Percentiles rank a stretch among this genome's conserved stretches.
Conservation (phyloP, 1,140 invertebrate genomes). For the Liolophura sinensis region DNA sequence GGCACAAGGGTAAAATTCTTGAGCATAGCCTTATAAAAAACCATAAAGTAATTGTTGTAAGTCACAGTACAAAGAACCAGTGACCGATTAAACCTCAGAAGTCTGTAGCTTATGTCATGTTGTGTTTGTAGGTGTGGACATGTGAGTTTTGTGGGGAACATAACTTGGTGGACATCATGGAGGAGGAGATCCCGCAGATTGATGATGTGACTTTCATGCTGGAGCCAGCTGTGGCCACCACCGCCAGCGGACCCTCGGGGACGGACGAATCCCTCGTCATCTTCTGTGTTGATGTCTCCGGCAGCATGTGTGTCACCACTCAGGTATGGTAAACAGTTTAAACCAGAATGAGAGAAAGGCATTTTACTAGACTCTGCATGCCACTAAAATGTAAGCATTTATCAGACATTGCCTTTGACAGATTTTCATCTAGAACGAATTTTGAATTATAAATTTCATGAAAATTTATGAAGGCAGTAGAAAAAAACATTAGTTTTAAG, state of each 20-base stretch:
- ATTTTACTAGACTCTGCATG: too few species aligned
- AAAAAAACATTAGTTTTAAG: too few species aligned
- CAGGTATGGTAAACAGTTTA: constrained; percentile 28
- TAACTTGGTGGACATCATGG: constrained; percentile 45
- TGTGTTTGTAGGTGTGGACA: constrained; percentile 40
- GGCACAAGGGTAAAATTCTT: too few species aligned
- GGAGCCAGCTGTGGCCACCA: constrained; percentile 38
- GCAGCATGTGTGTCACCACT: constrained; percentile 55
- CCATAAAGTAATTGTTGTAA: too few species aligned
- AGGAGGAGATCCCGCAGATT: constrained; percentile 43
- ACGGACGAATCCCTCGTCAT: constrained; percentile 48
- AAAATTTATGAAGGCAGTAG: too few species aligned
- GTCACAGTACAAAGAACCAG: not conserved
- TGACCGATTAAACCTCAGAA: too few species aligned
- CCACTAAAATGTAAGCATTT: too few species aligned
- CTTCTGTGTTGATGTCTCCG: constrained; percentile 56
- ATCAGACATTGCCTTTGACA: too few species aligned
- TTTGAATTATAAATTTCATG: too few species aligned
- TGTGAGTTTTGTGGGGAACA: constrained; percentile 53
- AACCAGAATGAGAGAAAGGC: too few species aligned
- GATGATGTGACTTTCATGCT: constrained; percentile 53
- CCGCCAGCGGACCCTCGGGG: constrained; percentile 31
- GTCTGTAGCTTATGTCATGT: not conserved
- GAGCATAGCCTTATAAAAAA: too few species aligned
- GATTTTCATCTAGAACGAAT: too few species aligned